A percentile compares a stretch with the other conserved stretches of the same genome.
These are phyloP conservation scores for Bothrops jararaca DNA, from an alignment of 2,113 vertebrate species.

Conservation along the genomic window DNA sequence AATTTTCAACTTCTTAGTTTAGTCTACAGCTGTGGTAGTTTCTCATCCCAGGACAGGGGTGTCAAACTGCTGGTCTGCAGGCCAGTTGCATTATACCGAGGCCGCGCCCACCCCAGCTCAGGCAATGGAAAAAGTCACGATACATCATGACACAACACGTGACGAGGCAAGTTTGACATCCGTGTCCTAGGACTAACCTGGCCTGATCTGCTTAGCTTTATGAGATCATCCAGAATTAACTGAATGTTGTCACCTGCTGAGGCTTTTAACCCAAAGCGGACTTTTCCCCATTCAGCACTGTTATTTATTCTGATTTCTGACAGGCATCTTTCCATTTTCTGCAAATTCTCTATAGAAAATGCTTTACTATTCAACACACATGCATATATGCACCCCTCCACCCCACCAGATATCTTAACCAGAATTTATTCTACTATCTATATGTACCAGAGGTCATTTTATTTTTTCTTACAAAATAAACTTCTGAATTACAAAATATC, in stretches of 20 bases:
- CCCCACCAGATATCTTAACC: neutral
- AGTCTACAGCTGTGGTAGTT: neutral
- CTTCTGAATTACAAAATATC: neutral
- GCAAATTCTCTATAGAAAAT: neutral
- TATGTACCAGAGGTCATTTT: neutral
- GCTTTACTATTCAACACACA: neutral
- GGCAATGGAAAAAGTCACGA: too few species aligned
- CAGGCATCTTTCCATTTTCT: neutral
- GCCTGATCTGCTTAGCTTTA: neutral
- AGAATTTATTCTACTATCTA: neutral
- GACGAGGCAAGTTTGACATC: too few species aligned
- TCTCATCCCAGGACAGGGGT: neutral
- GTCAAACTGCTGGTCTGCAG: too few species aligned
- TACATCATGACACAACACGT: too few species aligned
- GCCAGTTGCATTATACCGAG: too few species aligned
- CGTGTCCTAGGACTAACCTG: neutral
- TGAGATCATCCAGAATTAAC: neutral
- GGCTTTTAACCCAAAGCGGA: neutral
- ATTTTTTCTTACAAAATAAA: neutral
- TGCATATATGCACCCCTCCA: neutral
- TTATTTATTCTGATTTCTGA: neutral
- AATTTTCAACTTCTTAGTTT: neutral
- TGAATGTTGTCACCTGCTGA: neutral
- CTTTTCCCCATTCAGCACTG: neutral
- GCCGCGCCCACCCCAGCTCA: too few species aligned